These are phyloP conservation scores for Verasper variegatus DNA, from an alignment of 2,113 vertebrate genomes.

Conservation along the genomic window DNA sequence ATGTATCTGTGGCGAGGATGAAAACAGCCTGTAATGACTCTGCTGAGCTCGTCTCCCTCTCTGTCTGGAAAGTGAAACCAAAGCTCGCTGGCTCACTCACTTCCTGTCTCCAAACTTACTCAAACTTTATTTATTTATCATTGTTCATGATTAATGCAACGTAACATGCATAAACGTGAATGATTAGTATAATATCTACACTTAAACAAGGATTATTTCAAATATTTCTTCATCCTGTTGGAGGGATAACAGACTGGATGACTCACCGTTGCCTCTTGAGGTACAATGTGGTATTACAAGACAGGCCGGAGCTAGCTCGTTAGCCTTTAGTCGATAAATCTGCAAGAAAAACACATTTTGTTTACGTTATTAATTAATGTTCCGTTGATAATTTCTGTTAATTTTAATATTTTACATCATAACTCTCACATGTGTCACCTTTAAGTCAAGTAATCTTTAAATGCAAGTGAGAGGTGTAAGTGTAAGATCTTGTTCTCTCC, in stretches of 20 bases:
- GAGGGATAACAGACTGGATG: neutral
- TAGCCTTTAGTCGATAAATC: no score
- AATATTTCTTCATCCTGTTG: neutral
- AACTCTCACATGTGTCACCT: neutral
- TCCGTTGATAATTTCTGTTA: neutral
- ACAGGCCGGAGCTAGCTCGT: no score
- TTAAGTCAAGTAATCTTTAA: neutral
- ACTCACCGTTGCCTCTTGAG: neutral
- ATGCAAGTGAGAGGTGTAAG: no score
- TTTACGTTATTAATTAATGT: neutral
- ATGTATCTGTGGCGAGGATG: conserved; percentile 58
- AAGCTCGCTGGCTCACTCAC: conserved; percentile 44
- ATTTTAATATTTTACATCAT: neutral
- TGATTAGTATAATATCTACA: neutral
- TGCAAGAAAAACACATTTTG: no score
- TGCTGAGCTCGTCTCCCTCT: conserved; percentile 31
- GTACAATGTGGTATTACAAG: neutral
- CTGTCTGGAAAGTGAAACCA: neutral
- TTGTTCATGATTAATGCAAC: neutral
- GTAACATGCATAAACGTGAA: neutral
- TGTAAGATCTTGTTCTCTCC: no score
- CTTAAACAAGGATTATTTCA: neutral
- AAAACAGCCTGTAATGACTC: conserved; percentile 66
- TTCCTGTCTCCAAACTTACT: conserved; percentile 47
- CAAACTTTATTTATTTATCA: conserved; percentile 14